Conservation (phyloP, 2,888 invertebrate genomes). For the Protodeltote pygarga region DNA sequence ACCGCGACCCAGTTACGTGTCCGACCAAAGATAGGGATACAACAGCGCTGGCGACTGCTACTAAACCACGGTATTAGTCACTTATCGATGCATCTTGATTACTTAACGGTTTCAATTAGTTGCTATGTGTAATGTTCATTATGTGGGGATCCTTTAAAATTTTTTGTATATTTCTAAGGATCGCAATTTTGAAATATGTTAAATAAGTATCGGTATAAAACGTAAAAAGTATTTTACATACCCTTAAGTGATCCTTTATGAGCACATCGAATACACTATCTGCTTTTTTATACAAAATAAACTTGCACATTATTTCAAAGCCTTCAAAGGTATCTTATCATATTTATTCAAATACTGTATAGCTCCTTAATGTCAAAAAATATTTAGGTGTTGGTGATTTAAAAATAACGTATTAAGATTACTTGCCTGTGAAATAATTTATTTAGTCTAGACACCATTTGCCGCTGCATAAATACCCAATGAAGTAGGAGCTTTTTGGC, state of each 20-base stretch:
- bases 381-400: slow-evolving; percentile 13
- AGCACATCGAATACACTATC: too few species aligned
- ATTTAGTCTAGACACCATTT: slow-evolving; percentile 43
- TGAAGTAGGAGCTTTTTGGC: too few species aligned
- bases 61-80: slow-evolving; percentile 37
- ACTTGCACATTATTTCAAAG: too few species aligned
- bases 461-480: too few species aligned
- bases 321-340: not conserved
- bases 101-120: slow-evolving; percentile 36
- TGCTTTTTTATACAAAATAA: too few species aligned
- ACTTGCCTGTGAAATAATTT: slow-evolving; percentile 32
- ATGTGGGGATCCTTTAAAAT: slow-evolving; percentile 19
- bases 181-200: not conserved
- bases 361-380: slow-evolving; percentile 1
- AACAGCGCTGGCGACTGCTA: slow-evolving; percentile 39
- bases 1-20: slow-evolving; percentile 71
- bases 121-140: slow-evolving; percentile 28
- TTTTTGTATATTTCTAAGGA: not conserved
- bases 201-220: too few species aligned
- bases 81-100: slow-evolving; percentile 44
- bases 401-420: slow-evolving; percentile 15
- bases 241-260: too few species aligned
- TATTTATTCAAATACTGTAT: slow-evolving; percentile 1
- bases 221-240: too few species aligned
- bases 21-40: slow-evolving; percentile 50